phyloP scores from a whole-genome alignment of 2,797 vertebrate genomes.

The Chelonia mydas region DNA sequence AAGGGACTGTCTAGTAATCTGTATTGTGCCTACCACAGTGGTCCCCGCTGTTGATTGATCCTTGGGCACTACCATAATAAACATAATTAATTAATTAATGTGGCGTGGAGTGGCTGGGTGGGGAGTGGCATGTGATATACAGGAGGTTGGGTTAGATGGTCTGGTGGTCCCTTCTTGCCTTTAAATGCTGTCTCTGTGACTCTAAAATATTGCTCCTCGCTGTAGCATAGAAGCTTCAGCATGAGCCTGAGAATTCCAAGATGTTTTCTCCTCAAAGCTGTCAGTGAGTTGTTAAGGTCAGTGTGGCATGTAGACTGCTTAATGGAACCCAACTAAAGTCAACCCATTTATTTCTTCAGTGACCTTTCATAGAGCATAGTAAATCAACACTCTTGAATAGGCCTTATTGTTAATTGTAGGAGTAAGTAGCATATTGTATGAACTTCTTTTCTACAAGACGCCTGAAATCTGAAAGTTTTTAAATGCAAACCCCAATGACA shows the following conservation, averaged over 20 bases:
- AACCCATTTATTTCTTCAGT: constrained; percentile 49
- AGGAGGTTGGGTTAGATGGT: background rate
- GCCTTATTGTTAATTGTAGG: constrained; percentile 52
- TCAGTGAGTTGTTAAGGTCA: constrained; percentile 50
- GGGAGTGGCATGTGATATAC: background rate
- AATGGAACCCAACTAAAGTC: constrained; percentile 49
- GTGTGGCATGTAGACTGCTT: constrained; percentile 56
- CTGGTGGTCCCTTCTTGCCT: background rate
- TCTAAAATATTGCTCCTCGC: background rate
- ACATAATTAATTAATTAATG: background rate
- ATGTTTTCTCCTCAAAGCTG: constrained; percentile 41
- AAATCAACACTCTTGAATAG: constrained; percentile 64
- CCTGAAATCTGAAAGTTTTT: constrained; percentile 62
- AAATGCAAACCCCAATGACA: constrained; percentile 41
- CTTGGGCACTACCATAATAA: background rate
- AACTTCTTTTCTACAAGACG: constrained; percentile 47
- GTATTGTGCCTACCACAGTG: background rate
- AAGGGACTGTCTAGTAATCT: background rate
- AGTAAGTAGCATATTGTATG: constrained; percentile 54
- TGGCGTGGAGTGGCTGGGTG: background rate
- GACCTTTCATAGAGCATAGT: constrained; percentile 47
- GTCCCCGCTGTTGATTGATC: background rate
- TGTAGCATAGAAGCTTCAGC: constrained; percentile 17
- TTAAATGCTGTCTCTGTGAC: constrained; percentile 6
- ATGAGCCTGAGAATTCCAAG: constrained; percentile 30